phyloP scores from a whole-genome alignment of 2,113 vertebrate genomes.

The Serinus canaria region DNA sequence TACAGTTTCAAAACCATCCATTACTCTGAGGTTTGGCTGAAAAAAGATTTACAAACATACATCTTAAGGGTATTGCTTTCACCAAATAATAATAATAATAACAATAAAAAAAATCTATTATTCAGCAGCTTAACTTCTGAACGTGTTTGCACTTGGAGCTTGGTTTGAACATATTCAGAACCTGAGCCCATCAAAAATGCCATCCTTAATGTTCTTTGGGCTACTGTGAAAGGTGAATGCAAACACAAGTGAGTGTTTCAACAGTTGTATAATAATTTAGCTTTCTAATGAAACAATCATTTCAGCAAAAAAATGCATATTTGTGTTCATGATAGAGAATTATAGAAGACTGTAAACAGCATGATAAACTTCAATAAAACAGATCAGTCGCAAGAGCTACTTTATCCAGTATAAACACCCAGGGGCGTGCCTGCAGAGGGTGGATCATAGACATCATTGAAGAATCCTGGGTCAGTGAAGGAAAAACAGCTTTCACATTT shows the following conservation, averaged over 20 bases:
- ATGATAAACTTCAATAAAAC: conserved; percentile 27
- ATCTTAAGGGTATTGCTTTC: background rate
- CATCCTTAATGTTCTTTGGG: background rate
- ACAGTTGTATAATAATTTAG: background rate
- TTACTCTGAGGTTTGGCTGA: background rate
- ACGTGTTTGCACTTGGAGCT: background rate
- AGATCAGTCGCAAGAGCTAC: background rate
- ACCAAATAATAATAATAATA: background rate
- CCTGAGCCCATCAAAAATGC: background rate
- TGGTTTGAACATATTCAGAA: background rate
- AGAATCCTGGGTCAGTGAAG: background rate
- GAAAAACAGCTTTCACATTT: conserved; percentile 36
- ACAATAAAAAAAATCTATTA: background rate
- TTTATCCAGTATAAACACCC: conserved; percentile 20
- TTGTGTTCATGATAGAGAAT: background rate
- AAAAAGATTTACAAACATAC: background rate
- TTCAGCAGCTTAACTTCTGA: conserved; percentile 14
- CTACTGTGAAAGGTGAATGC: background rate
- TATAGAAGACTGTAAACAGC: conserved; percentile 19
- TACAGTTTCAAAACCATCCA: background rate
- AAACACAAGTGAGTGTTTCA: background rate
- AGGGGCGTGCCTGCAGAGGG: background rate
- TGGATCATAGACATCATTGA: background rate
- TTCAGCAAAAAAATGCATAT: background rate
- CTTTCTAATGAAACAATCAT: background rate